Evolutionary conservation across 2,888 invertebrate genomes (phyloP).

Genomic region (Mesodorylaimus sp.): DNA sequence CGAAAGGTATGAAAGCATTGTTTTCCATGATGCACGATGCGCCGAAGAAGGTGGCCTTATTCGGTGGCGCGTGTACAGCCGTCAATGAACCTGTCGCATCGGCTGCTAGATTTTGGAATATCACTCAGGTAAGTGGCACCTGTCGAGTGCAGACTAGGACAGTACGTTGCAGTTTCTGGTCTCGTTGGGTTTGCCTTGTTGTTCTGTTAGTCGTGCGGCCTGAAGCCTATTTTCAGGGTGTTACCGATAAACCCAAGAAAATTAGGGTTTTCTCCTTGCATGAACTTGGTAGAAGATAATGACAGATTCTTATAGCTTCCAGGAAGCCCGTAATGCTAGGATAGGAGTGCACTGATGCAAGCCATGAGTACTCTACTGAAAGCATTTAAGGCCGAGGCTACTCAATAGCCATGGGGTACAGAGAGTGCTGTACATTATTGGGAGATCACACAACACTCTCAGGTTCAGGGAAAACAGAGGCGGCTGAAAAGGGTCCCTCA

Average conservation of each 20-base stretch:
- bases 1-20: slow-evolving; percentile 79
- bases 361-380: no score
- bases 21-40: slow-evolving; percentile 75
- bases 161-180: neutral
- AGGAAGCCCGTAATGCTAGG: no score
- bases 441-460: no score
- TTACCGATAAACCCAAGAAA: neutral
- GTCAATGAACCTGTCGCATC: slow-evolving; percentile 93
- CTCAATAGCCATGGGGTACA: no score
- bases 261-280: neutral
- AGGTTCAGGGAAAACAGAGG: neutral
- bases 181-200: no score
- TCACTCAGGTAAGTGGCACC: slow-evolving; percentile 54
- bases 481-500: neutral
- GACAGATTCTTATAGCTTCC: no score
- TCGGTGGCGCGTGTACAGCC: slow-evolving; percentile 85
- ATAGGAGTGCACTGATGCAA: no score
- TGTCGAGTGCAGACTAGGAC: neutral
- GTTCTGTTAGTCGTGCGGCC: no score
- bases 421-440: no score
- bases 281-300: no score
- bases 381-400: no score
- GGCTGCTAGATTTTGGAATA: slow-evolving; percentile 87
- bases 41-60: slow-evolving; percentile 65
- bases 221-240: no score